A percentile compares a stretch with the other conserved stretches of the same genome.
Evolutionary conservation across 2,888 invertebrate genomes (phyloP).

Genomic region (Gastrophysa polygoni): DNA sequence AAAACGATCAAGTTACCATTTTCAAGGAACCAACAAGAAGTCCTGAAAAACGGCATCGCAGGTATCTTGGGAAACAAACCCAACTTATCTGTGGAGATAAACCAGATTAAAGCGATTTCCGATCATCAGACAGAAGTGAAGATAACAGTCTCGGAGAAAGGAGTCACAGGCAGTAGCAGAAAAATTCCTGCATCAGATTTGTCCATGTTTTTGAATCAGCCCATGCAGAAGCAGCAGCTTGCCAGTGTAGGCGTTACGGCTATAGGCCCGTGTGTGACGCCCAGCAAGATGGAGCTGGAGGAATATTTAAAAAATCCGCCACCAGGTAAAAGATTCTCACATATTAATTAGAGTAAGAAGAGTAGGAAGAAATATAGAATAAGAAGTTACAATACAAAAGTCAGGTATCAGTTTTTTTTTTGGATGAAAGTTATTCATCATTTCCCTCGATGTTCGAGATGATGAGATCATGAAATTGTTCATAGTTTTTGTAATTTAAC

Average conservation of each 20-base stretch:
- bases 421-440: too few relatives aligned
- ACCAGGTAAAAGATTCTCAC: constrained; percentile 62
- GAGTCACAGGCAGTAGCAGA: constrained; percentile 67
- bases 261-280: constrained; percentile 74
- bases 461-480: too few relatives aligned
- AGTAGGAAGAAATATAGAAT: too few relatives aligned
- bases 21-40: constrained; percentile 76
- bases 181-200: constrained; percentile 77
- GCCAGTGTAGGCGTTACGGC: constrained; percentile 73
- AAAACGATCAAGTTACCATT: constrained; percentile 38
- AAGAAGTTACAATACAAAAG: too few relatives aligned
- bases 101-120: constrained; percentile 77
- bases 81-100: constrained; percentile 78
- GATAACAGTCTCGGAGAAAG: constrained; percentile 76
- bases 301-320: constrained; percentile 93
- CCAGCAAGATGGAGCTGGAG: constrained; percentile 79
- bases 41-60: constrained; percentile 68
- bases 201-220: constrained; percentile 71
- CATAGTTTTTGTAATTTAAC: too few relatives aligned
- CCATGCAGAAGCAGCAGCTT: constrained; percentile 74
- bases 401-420: too few relatives aligned
- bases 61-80: constrained; percentile 83
- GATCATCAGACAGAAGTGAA: constrained; percentile 78
- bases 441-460: too few relatives aligned
- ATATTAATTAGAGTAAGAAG: too few relatives aligned